Percentiles rank a stretch among this genome's conserved stretches.
Evolutionary conservation across 1,140 invertebrate genomes (phyloP).

Genomic region (Solenopsis invicta): DNA sequence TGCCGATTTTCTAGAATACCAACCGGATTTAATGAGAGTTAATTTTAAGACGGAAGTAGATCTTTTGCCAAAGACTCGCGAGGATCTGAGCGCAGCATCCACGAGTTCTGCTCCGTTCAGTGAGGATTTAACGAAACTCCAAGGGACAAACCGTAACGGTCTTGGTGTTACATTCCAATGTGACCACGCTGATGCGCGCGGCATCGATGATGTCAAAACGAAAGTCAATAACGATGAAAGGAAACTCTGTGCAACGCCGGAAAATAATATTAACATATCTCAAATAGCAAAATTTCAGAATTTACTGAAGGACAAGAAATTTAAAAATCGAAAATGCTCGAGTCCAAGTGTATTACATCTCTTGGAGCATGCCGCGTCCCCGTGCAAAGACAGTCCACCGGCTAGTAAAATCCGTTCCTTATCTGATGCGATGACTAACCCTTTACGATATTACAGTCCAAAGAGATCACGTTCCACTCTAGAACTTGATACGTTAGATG

Average conservation of each 20-base stretch:
- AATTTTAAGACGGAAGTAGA: conserved; percentile 1
- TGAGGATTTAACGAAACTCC: neutral
- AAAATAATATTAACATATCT: neutral
- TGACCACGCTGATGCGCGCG: conserved; percentile 1
- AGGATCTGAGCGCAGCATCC: neutral
- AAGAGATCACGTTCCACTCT: conserved; percentile 80
- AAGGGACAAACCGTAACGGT: neutral
- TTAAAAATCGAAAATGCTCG: conserved; percentile 28
- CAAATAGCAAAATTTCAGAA: conserved; percentile 37
- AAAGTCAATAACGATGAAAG: conserved; percentile 2
- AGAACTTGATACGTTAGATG: conserved; percentile 63
- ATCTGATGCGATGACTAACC: neutral
- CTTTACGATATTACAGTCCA: conserved; percentile 75
- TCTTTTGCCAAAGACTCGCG: neutral
- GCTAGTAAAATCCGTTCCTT: conserved; percentile 65
- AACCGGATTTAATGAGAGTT: neutral
- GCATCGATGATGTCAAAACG: neutral
- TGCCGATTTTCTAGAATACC: conserved; percentile 59
- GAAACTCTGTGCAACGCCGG: neutral
- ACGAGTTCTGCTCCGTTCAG: neutral
- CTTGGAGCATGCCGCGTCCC: conserved; percentile 82
- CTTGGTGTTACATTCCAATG: neutral
- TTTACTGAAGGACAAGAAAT: conserved; percentile 49
- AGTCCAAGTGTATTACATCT: conserved; percentile 69
- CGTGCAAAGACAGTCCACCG: conserved; percentile 84